phyloP scores from a whole-genome alignment of 2,113 vertebrate genomes.

The Perca fluviatilis region DNA sequence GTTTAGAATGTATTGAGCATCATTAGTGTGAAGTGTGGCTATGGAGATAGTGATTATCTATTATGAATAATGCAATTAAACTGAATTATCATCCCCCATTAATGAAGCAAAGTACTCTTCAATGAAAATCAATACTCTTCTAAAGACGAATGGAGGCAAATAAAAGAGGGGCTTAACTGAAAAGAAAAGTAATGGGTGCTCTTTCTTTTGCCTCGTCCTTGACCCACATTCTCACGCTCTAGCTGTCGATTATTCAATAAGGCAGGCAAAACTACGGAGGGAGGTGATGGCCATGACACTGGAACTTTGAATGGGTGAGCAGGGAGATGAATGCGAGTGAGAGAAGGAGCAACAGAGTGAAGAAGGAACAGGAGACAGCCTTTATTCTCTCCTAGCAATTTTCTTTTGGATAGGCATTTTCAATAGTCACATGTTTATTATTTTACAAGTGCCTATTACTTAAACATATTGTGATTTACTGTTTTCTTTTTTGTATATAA shows the following conservation, averaged over 20 bases:
- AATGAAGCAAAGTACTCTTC: slow-evolving; percentile 64
- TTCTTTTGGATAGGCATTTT: not conserved
- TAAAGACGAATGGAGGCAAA: slow-evolving; percentile 61
- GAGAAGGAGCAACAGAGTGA: slow-evolving; percentile 35
- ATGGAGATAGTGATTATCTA: slow-evolving; percentile 69
- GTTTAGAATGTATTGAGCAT: slow-evolving; percentile 36
- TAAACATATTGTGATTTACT: not conserved
- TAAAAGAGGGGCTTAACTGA: slow-evolving; percentile 41
- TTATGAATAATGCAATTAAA: slow-evolving; percentile 73
- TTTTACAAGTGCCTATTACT: not conserved
- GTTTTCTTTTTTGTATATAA: too few relatives aligned
- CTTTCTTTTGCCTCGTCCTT: slow-evolving; percentile 61
- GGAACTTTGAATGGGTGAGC: slow-evolving; percentile 44
- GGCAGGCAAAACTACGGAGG: slow-evolving; percentile 53
- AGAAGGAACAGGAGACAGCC: not conserved
- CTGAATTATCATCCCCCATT: slow-evolving; percentile 67
- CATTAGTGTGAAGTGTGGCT: slow-evolving; percentile 50
- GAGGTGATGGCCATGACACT: slow-evolving; percentile 62
- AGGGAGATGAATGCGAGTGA: slow-evolving; percentile 50
- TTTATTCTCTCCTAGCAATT: slow-evolving; percentile 21
- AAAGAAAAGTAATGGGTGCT: slow-evolving; percentile 58
- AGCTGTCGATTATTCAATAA: slow-evolving; percentile 69
- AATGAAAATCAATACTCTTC: slow-evolving; percentile 60
- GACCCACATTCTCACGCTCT: slow-evolving; percentile 73
- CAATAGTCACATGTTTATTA: not conserved